A percentile compares a stretch with the other conserved stretches of the same genome.
phyloP scores from a whole-genome alignment of 2,888 invertebrate species.

The Leptinotarsa peninsularis region DNA sequence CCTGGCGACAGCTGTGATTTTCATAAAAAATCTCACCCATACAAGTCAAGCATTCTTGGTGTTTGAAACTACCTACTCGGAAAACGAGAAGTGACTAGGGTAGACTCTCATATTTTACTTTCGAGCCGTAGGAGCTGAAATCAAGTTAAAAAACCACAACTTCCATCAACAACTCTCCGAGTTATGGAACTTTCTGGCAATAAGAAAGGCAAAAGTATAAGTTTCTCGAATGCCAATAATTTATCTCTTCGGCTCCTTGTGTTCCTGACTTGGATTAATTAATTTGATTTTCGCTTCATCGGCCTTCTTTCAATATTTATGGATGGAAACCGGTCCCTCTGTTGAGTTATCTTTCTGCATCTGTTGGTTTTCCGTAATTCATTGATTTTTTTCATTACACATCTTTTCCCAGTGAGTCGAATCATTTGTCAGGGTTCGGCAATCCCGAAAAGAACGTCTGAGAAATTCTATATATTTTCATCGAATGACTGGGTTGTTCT shows the following conservation, averaged over 20 bases:
- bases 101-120: constrained; percentile 30
- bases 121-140: constrained; percentile 27
- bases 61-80: constrained; percentile 22
- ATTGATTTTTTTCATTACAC: background rate
- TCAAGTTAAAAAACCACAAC: constrained; percentile 32
- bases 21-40: background rate
- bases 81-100: constrained; percentile 18
- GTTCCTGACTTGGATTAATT: constrained; percentile 55
- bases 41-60: constrained; percentile 15
- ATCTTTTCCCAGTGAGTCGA: background rate
- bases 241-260: constrained; percentile 51
- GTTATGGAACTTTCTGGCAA: constrained; percentile 30
- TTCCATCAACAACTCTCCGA: constrained; percentile 33
- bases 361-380: constrained; percentile 5
- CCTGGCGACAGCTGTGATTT: background rate
- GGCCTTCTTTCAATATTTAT: constrained; percentile 19
- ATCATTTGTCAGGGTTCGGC: background rate
- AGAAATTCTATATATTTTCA: no score
- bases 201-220: constrained; percentile 35
- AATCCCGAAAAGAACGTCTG: background rate
- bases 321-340: constrained; percentile 5
- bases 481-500: no score
- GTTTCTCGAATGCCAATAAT: constrained; percentile 41
- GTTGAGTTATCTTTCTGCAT: constrained; percentile 17
- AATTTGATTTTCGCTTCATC: constrained; percentile 48